Percentiles rank a stretch among this genome's conserved stretches.
Conservation (phyloP, 2,797 vertebrate species). For the Poecilia picta region DNA sequence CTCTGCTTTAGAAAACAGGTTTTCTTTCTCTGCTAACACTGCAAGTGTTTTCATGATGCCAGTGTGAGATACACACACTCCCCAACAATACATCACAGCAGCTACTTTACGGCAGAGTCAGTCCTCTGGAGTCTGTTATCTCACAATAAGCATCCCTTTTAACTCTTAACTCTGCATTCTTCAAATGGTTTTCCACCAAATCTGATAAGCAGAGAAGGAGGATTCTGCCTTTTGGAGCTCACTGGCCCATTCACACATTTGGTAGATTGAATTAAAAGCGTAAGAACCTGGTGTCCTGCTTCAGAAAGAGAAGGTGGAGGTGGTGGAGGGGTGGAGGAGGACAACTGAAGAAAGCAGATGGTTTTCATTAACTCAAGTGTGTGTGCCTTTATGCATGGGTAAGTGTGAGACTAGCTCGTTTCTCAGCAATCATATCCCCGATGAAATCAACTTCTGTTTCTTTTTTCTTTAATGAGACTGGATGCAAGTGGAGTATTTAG, state of each 20-base stretch:
- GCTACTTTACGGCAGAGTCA: constrained; percentile 18
- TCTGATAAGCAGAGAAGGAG: constrained; percentile 51
- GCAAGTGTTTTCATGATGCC: constrained; percentile 13
- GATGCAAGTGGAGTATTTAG: constrained; percentile 35
- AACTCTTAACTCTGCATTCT: constrained; percentile 55
- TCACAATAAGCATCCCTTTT: constrained; percentile 29
- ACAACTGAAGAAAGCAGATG: constrained; percentile 34
- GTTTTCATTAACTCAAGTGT: constrained; percentile 46
- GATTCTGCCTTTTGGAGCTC: constrained; percentile 17
- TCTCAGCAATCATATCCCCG: constrained; percentile 17
- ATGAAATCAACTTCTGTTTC: constrained; percentile 43
- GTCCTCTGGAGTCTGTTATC: constrained; percentile 26
- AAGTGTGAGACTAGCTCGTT: constrained; percentile 24
- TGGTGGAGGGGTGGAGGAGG: background rate
- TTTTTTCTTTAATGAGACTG: constrained; percentile 15
- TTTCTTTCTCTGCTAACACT: constrained; percentile 15
- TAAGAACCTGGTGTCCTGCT: constrained; percentile 4
- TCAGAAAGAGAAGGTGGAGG: background rate
- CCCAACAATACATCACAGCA: background rate
- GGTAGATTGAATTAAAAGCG: constrained; percentile 22
- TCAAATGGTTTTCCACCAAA: constrained; percentile 36
- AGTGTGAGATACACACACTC: constrained; percentile 15
- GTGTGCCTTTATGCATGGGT: constrained; percentile 2
- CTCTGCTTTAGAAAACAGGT: constrained; percentile 30
- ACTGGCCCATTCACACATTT: constrained; percentile 18